phyloP scores from a whole-genome alignment of 2,113 vertebrate species.

The Malurus melanocephalus region DNA sequence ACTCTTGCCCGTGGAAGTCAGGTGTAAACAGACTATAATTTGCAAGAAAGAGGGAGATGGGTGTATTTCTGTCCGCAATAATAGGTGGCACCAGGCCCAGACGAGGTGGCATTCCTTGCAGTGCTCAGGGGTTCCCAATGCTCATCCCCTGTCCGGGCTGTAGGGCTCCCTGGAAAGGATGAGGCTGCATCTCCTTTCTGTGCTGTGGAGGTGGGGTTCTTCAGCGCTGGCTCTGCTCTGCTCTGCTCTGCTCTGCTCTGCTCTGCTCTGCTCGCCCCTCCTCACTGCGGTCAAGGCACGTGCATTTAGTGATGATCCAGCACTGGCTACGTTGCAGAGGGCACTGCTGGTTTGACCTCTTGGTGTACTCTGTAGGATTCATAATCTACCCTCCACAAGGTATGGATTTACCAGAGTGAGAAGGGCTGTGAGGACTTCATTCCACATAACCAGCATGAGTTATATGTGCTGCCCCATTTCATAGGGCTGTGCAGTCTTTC shows the following conservation, averaged over 20 bases:
- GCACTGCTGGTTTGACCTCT: neutral
- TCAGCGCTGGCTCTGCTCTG: too few species aligned
- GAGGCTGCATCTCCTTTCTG: neutral
- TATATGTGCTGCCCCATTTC: neutral
- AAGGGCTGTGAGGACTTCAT: neutral
- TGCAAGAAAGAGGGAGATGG: neutral
- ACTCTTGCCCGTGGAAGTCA: accelerated
- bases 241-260: neutral
- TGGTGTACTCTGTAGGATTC: neutral
- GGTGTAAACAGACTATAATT: neutral
- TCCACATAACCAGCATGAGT: accelerated
- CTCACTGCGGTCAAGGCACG: accelerated
- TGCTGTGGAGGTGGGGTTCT: neutral
- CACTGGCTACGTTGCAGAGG: neutral
- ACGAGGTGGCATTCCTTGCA: neutral
- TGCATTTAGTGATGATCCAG: neutral
- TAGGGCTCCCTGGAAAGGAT: neutral
- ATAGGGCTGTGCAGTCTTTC: neutral
- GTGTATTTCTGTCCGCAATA: neutral
- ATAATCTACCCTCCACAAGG: neutral
- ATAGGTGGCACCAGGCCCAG: neutral
- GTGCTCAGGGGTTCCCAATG: accelerated
- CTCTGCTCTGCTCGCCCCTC: accelerated
- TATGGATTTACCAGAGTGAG: neutral
- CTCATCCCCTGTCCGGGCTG: too few species aligned